Percentiles rank a stretch among this genome's conserved stretches.
These are phyloP conservation scores for Byasa hedistus DNA, from an alignment of 2,888 invertebrate species.

Conservation along the genomic window DNA sequence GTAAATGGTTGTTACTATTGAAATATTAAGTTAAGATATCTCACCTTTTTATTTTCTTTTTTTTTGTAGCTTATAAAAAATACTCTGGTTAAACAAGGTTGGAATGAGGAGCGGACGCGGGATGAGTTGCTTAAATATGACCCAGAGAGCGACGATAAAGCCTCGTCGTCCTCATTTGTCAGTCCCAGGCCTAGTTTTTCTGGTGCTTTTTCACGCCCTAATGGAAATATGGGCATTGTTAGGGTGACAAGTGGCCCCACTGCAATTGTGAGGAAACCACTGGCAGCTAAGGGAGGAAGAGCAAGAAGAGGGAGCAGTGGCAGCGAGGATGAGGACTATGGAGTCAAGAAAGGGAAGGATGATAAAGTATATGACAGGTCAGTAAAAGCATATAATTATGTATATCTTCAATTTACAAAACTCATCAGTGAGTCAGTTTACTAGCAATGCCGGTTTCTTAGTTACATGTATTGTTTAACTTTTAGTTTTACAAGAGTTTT, in stretches of 20 bases:
- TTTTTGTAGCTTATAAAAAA: conserved; percentile 75
- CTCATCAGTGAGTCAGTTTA: no score
- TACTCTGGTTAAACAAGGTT: conserved; percentile 74
- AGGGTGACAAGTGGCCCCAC: conserved; percentile 52
- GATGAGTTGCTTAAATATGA: conserved; percentile 75
- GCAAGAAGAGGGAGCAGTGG: conserved; percentile 74
- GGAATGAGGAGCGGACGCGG: conserved; percentile 79
- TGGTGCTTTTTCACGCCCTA: conserved; percentile 41
- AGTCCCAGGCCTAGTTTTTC: conserved; percentile 52
- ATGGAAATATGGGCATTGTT: conserved; percentile 48
- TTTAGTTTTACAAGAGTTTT: no score
- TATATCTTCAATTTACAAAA: no score
- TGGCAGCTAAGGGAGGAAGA: conserved; percentile 62
- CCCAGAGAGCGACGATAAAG: conserved; percentile 64
- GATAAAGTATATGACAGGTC: conserved; percentile 84
- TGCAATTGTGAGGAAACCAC: conserved; percentile 44
- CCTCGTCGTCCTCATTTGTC: conserved; percentile 40
- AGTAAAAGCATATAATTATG: neutral
- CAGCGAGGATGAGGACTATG: conserved; percentile 81
- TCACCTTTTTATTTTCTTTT: neutral
- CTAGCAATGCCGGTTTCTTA: no score
- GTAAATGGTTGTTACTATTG: no score
- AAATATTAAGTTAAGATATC: no score
- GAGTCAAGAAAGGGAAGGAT: conserved; percentile 81
- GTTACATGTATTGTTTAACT: no score